Evolutionary conservation across 2,113 vertebrate species (phyloP).

Genomic region (Crotalus tigris): DNA sequence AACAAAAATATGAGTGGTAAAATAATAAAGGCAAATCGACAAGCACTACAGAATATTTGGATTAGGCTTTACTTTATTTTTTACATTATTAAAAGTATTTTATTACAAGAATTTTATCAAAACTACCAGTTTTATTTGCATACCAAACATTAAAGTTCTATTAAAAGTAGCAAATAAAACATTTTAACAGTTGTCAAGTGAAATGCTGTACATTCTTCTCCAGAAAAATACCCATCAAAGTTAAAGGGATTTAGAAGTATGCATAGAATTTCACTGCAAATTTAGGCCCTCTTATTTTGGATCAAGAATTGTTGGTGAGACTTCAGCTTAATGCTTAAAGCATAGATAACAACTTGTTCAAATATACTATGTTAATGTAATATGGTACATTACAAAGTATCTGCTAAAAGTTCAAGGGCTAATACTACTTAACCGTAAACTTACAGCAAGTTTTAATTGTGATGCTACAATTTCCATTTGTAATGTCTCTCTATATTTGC

Average conservation of each 20-base stretch:
- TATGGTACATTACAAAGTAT: background rate
- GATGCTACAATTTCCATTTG: background rate
- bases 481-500: background rate
- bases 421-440: background rate
- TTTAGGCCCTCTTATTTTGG: background rate
- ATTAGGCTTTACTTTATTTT: slow-evolving; percentile 32
- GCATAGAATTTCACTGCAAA: background rate
- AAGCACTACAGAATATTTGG: slow-evolving; percentile 27
- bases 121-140: background rate
- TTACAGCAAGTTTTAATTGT: background rate
- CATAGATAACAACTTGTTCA: background rate
- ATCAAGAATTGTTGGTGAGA: background rate
- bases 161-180: background rate
- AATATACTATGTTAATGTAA: background rate
- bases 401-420: background rate
- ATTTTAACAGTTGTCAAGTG: background rate
- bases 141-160: background rate
- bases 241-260: background rate
- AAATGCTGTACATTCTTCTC: background rate
- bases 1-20: slow-evolving; percentile 30
- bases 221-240: background rate
- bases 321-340: background rate
- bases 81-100: slow-evolving; percentile 42
- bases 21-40: slow-evolving; percentile 41
- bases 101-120: background rate